Percentiles rank a stretch among this genome's conserved stretches.
These are phyloP conservation scores for Phyllostomus discolor DNA, from an alignment of 2,113 vertebrate species.

Conservation along the genomic window DNA sequence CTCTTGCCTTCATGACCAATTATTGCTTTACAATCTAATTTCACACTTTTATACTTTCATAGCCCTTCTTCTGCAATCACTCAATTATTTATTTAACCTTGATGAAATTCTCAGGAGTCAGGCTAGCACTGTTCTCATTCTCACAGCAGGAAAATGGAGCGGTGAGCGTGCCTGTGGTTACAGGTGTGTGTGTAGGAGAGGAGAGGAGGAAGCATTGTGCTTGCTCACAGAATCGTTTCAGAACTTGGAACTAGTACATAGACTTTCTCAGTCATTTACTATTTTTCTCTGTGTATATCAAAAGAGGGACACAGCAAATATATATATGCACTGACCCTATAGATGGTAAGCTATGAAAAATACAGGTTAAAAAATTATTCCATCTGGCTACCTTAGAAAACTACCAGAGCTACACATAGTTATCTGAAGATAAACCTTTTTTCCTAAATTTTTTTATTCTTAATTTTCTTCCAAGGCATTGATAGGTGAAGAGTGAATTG, in stretches of 20 bases:
- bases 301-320: not conserved
- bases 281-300: not conserved
- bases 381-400: not conserved
- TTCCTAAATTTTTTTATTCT: constrained; percentile 5
- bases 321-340: not conserved
- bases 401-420: not conserved
- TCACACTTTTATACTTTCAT: not conserved
- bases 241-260: not conserved
- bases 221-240: not conserved
- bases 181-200: not conserved
- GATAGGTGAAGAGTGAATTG: not conserved
- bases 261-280: not conserved
- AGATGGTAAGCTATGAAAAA: not conserved
- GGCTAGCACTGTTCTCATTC: not conserved
- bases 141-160: not conserved
- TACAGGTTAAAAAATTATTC: not conserved
- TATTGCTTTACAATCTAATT: not conserved
- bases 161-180: not conserved
- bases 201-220: not conserved
- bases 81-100: constrained; percentile 43
- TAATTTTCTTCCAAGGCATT: not conserved
- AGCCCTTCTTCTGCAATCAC: not conserved
- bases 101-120: not conserved
- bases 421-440: not conserved
- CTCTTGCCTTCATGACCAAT: not conserved